These are phyloP conservation scores for Lytechinus pictus DNA, from an alignment of 35 echinoderm and acorn worm species.

Conservation along the genomic window DNA sequence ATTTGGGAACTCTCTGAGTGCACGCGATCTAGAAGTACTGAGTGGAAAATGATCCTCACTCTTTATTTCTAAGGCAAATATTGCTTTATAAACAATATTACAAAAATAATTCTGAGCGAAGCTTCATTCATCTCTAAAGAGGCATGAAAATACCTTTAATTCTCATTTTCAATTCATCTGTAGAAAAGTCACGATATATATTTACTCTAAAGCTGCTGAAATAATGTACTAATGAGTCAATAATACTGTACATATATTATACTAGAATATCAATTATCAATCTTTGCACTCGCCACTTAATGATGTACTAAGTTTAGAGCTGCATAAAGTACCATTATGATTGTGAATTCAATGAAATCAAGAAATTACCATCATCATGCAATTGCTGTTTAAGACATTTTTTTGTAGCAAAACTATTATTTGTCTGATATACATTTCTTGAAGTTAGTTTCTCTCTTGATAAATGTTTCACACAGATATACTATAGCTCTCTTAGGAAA, in stretches of 20 bases:
- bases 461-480: background rate
- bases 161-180: background rate
- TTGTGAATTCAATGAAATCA: background rate
- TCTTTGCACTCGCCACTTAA: background rate
- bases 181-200: background rate
- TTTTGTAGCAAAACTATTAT: background rate
- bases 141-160: no score
- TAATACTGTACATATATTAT: background rate
- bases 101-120: no score
- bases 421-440: background rate
- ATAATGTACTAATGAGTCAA: background rate
- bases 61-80: background rate
- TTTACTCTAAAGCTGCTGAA: no score
- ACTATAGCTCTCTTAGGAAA: background rate
- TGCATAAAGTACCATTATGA: background rate
- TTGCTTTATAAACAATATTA: background rate
- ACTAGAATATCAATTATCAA: background rate
- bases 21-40: background rate
- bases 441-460: background rate
- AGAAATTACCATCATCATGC: background rate
- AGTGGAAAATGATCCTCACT: background rate
- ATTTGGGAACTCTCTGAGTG: background rate
- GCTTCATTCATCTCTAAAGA: no score
- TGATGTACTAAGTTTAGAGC: background rate
- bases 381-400: background rate